Evolutionary conservation across 2,113 vertebrate genomes (phyloP), one percentile per base, ranked within the genome.

Genomic region (Lichenostomus cassidix): DNA sequence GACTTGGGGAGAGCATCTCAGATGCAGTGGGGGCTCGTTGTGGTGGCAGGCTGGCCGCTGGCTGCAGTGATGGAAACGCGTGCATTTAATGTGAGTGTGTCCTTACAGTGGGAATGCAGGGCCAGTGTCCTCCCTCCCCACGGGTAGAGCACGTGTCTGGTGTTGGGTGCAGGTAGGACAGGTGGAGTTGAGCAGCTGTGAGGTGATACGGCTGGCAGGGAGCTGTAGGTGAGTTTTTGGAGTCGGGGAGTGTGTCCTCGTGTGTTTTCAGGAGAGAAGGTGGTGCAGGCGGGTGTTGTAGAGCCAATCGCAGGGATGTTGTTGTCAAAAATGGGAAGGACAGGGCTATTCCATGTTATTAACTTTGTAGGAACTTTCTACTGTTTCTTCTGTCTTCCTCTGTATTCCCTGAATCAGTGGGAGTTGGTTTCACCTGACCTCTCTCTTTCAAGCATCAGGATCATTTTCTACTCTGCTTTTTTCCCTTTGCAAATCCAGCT

Each of bases 391-490:
- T 80, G 53, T 81, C 89, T 84, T 92, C 11, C 11, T 75, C 41
- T 87, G 52, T 87, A 6, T 83, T 92, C 42, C 46, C 46, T 68
- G 56, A 17, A 31, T 95, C 91, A 95, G 81, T 96, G 91, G 94
- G 92, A 96, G 93, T 29, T 95, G 95, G 95, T 86, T 93, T 83
- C 1, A 5, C 95, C 89, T 96, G 92, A 75, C 25, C 37, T 68
- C 29, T 85, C 74, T 84, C 47, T 64, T 49, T 50, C n/a, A 47
- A 25, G 64, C 15, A 8, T 56, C 42, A 56, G 20, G 31, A 56
- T 74, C 22, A 6, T 75, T 67, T 37, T 41, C 1, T n/a, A 4
- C 33, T 35, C 17, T 64, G 50, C 63, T 73, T 87, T 68, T 52
- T 89, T 37, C 27, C 59, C 15, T 52, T 50, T 81, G 24, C 74